These are phyloP conservation scores for Ondatra zibethicus DNA, from an alignment of 2,113 vertebrate species.

Conservation along the genomic window DNA sequence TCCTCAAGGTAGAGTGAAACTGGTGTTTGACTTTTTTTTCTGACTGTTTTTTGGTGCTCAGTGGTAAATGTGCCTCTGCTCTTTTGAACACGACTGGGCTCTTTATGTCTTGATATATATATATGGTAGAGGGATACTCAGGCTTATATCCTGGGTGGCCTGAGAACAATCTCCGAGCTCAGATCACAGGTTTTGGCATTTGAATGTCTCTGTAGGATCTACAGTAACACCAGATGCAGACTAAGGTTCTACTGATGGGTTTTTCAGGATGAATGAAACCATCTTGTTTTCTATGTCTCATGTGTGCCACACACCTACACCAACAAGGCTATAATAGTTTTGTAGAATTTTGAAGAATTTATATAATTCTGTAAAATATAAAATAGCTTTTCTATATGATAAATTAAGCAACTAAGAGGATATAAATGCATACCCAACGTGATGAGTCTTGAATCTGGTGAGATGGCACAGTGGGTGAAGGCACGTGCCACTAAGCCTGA, in stretches of 20 bases:
- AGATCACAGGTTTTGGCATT: not conserved
- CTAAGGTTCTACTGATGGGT: not conserved
- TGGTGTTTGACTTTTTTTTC: not conserved
- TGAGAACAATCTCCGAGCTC: not conserved
- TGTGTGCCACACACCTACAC: not conserved
- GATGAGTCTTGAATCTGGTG: not conserved
- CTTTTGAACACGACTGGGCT: not conserved
- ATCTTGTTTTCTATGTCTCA: not conserved
- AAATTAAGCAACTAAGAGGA: not conserved
- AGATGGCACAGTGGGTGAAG: not conserved
- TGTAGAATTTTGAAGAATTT: not conserved
- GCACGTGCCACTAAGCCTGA: not conserved
- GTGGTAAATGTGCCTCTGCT: not conserved
- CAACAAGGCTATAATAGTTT: not conserved
- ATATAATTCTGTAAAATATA: not conserved
- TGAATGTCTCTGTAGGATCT: not conserved
- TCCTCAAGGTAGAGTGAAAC: not conserved
- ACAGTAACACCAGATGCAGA: not conserved
- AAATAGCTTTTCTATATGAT: not conserved
- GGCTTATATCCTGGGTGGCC: not conserved
- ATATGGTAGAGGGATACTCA: not conserved
- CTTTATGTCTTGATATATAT: not conserved
- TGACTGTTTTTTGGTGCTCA: not conserved
- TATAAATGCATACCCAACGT: not conserved
- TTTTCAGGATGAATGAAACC: not conserved